Base-by-base conservation (phyloP, 2,888 invertebrate genomes). In the Muschampia plurimacula region DNA sequence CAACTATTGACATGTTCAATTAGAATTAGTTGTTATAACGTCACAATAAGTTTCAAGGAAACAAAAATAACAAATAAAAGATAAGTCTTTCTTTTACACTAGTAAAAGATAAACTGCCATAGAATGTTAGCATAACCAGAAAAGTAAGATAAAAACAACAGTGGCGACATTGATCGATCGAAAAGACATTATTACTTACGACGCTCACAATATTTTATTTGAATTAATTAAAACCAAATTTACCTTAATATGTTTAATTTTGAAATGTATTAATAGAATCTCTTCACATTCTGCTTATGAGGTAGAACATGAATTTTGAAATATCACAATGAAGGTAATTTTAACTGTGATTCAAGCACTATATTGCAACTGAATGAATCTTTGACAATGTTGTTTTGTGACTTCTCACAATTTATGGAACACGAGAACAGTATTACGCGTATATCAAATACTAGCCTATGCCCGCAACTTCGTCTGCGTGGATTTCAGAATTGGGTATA, bases 181-280 rank as follows among this genome's bases (percentile, higher is more conserved):
- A 52, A 13, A 15, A 15, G 8, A 15, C 15, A 52, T 8, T 32
- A 41, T 32, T 32, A 60, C 4, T n/a, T 8, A n/a, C 32, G 32
- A 60, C 60, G 60, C 8, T n/a, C 60, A 65, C 49, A 49, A 55
- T 41, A 55, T n/a, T 55, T 22, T 15, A 41, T 67, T 22, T 39
- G 12, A 55, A 67, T 67, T 15, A 67, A 67, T 55, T 41, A 22
- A 67, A 67, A 55, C 66, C 36, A 66, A 22, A 52, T 67, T 49
- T 41, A 57, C 67, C 67, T 57, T 67, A 41, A 15, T 32, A 49
- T 32, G n/a, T 39, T 55, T 52, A 65, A 65, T 59, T 44, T 67
- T 28, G 28, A 41, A 67, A 67, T 57, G n/a, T 15, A 49, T 49
- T 13, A 59, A 67, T 41, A 6, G 7, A 49, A n/a, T 6, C 49